Percentiles rank a stretch among this genome's conserved stretches.
Conservation (phyloP, 2,797 vertebrate genomes). For the Neoniphon sammara region DNA sequence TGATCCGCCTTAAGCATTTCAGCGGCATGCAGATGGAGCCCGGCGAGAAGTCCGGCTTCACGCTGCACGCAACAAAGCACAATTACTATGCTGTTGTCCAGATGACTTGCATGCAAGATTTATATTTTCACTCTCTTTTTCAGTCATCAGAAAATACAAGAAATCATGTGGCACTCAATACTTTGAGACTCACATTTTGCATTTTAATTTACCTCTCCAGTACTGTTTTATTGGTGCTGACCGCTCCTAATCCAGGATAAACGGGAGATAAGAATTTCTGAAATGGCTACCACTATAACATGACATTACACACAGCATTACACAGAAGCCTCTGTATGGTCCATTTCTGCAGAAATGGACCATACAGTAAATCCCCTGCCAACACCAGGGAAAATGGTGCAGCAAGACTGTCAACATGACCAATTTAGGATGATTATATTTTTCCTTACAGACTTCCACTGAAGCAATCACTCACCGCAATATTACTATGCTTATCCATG, state of each 20-base stretch:
- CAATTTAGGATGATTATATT: constrained; percentile 40
- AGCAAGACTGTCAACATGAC: constrained; percentile 34
- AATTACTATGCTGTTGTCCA: neutral
- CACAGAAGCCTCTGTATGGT: constrained; percentile 8
- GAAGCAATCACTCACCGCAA: constrained; percentile 58
- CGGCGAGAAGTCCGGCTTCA: neutral
- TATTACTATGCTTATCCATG: constrained; percentile 67
- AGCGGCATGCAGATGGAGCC: constrained; percentile 15
- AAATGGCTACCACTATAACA: neutral
- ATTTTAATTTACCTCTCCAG: neutral
- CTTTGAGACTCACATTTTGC: neutral
- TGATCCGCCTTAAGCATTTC: constrained; percentile 8
- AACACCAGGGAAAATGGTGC: neutral
- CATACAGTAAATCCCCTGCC: neutral
- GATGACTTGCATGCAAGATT: neutral
- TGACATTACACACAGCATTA: neutral
- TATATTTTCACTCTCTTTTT: neutral
- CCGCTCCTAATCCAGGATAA: neutral
- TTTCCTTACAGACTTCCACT: constrained; percentile 34
- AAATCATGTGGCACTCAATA: neutral
- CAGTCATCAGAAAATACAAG: neutral
- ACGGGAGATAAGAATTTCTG: neutral
- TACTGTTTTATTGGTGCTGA: neutral
- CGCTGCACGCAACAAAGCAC: neutral
- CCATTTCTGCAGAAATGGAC: constrained; percentile 7